Evolutionary conservation across 2,113 vertebrate species (phyloP), one percentile per base, ranked within the genome.

Genomic region (Cichladusa arquata): DNA sequence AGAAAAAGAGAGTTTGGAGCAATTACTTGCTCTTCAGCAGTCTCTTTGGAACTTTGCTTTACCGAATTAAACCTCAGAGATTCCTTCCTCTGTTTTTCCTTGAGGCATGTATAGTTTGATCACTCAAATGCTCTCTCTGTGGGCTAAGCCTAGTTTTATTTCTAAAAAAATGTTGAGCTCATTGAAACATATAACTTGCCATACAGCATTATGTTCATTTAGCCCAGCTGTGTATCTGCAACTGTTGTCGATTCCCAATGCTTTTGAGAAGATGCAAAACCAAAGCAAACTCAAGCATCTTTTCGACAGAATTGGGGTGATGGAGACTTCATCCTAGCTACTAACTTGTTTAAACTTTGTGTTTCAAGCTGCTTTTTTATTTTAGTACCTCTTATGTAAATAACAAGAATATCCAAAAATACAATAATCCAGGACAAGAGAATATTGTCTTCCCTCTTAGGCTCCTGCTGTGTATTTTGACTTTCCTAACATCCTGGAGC

Each of bases 101-200:
- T 31, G 34, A 93, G 92, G 86, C 92, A 79, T 74, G 16, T 91
- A n/a, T 29, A 67, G 89, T 93, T 95, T 97, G 94, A 97, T 95
- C 94, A 95, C 69, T 94, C 92, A 81, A 83, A 53, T 84, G n/a
- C 36, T 84, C 69, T 96, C 95, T 93, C 94, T 89, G 86, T 84
- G 77, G 94, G 77, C 92, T 90, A 92, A 97, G 94, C 92, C 92
- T 87, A 95, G 72, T 86, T 96, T 90, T 88, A 88, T 92, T 85
- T 81, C 72, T 73, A 81, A 90, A 47, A 82, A 93, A 96, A 88
- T 13, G 33, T 28, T 80, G 86, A 90, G 65, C 72, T 95, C 64
- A 38, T 15, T 93, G 91, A 90, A 93, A 88, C 71, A 33, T 58
- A 7, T 73, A 90, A 86, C 88, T 77, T 95, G 96, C 94, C 88